Base-by-base conservation (phyloP, 1,140 invertebrate genomes). In the Triops cancriformis region DNA sequence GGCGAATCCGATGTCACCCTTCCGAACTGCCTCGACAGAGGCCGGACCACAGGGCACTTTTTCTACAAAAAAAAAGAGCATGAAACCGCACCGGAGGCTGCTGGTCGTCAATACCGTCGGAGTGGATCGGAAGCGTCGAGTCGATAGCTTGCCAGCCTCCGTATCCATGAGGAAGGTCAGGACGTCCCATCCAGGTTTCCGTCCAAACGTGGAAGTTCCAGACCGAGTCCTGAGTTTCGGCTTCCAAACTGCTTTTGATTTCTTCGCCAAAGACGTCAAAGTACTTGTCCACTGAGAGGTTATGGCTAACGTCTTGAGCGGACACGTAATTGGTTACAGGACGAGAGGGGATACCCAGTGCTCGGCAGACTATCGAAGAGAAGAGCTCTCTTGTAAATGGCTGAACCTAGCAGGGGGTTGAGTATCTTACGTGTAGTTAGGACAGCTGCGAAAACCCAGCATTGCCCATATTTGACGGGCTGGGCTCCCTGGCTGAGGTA, bases 191-290 rank as follows among this genome's bases (percentile, higher is more conserved):
- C 95, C 95, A 98, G 1, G 93, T 91, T 85, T 98, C 96, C 84
- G 95, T 94, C 96, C 96, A 98, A 2, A 96, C 95, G 82, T 98
- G 96, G 83, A 95, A 98, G 82, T 97, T 97, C 87, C 82, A 83
- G 76, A 83, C 80, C 64, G 82, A 83, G 72, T 83, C 82, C 64
- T 80, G 80, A 73, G 79, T 79, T 12, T 81, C 81, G 4, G 80
- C 81, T 64, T 82, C 80, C 7, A 82, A 79, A 23, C 81, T 81
- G 23, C 81, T 82, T 72, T 80, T 81, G 14, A 82, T 80, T 75
- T 82, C 82, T n/a, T 85, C 82, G 23, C 83, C 84, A 26, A 82
- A 81, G n/a, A 82, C 82, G 80, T 84, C 82, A 76, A 84, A 87
- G 80, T 86, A 86, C 28, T 83, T 83, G 80, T 88, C 88, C 72